A percentile compares a stretch with the other conserved stretches of the same genome.
Evolutionary conservation across 1,140 invertebrate genomes (phyloP).

Genomic region (Caerostris extrusa): DNA sequence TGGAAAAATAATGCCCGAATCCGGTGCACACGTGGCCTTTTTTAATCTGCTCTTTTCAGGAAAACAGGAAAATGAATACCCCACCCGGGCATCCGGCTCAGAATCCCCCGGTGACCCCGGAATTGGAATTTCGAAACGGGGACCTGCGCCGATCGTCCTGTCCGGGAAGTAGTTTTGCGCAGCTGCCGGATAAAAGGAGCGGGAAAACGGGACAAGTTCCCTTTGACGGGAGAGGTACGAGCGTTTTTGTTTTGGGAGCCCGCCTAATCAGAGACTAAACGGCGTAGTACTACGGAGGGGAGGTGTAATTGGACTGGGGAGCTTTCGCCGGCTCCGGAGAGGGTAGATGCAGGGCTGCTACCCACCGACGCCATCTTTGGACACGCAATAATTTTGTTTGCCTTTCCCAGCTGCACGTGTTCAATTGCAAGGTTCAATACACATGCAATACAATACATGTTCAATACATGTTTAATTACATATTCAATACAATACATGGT

Average conservation of each 20-base stretch:
- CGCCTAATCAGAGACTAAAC: neutral
- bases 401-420: too few relatives aligned
- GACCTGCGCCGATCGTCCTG: neutral
- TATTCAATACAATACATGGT: too few relatives aligned
- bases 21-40: too few relatives aligned
- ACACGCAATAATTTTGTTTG: neutral
- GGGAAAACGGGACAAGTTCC: conserved; percentile 10
- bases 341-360: neutral
- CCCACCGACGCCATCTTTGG: neutral
- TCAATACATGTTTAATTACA: too few relatives aligned
- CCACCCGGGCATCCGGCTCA: conserved; percentile 6
- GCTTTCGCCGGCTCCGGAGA: neutral
- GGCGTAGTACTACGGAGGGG: conserved; percentile 1
- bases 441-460: too few relatives aligned
- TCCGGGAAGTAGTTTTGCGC: neutral
- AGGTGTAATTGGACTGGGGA: conserved; percentile 4
- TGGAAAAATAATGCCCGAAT: too few relatives aligned
- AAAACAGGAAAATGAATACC: too few relatives aligned
- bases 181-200: neutral
- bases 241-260: neutral
- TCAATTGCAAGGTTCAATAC: too few relatives aligned
- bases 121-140: conserved; percentile 30
- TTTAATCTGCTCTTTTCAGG: too few relatives aligned
- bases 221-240: neutral
- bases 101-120: neutral